Base-by-base conservation (phyloP, 2,797 vertebrate species). In the Phataginus tetradactyla region DNA sequence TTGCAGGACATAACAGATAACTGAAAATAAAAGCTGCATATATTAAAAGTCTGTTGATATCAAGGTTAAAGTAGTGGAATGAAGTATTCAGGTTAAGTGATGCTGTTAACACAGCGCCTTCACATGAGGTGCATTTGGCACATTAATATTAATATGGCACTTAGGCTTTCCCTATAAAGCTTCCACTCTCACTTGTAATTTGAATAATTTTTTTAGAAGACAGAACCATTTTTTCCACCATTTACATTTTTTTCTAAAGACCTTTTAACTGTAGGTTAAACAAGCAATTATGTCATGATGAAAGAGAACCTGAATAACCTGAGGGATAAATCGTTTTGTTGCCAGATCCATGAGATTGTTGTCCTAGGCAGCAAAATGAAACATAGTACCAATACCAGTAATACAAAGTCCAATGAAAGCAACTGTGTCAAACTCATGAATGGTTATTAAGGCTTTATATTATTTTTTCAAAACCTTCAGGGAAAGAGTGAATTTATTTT, bases 51-150 rank as follows among this genome's bases (percentile, higher is more conserved):
- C 63, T 85, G 88, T 53, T 55, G 37, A 83, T 93, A 78, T 96
- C 95, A 95, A 98, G 72, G 91, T 96, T 98, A 98, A 96, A 98
- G 78, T 14, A 87, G 88, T 85, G 77, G 69, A 96, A 97, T 66
- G 63, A 97, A 97, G 94, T 86, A 37, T 93, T 96, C 93, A 81
- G 37, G 57, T 93, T 95, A 97, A 98, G 68, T 63, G 92, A 90
- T 84, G 59, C 27, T 96, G 23, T 98, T 95, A 97, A 93, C 39
- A 9, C 14, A 68, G 7, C 45, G 39, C 74, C 21, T 95, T 97
- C 84, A 64, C 5, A 27, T 90, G 89, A 3, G 81, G 34, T 79
- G 45, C 79, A 80, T 85, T 79, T 79, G 86, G 96, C 77, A 37
- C 18, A 88, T 97, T 96, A 91, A 95, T 94, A 25, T 84, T 95